Evolutionary conservation across 1,140 invertebrate genomes (phyloP), one percentile per base, ranked within the genome.

Genomic region (Acromyrmex heyeri): DNA sequence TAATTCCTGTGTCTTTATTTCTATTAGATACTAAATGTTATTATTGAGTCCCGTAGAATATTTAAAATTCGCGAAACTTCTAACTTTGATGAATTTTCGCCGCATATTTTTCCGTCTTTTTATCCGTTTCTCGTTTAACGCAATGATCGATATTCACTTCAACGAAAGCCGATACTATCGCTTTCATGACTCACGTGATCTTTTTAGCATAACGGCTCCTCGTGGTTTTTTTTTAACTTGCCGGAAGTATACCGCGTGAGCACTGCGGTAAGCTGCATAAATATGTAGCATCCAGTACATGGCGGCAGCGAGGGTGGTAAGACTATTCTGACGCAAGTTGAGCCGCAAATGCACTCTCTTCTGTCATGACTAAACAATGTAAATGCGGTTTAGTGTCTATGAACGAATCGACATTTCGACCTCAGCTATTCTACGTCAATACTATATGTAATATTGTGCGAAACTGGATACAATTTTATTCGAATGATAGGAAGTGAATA

Each of bases 311-410:
- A 34, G 24, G 27, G 24, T 61, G 14, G 24, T 65, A 73, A 82
- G 67, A 82, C 24, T 73, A 82, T 73, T 82, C 79, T 82, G 79
- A 82, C 67, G 67, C 55, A 73, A 82, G 67, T 82, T 73, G 34
- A 82, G 6, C 38, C 67, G 53, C 24, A 82, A 82, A 73, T 82
- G 67, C 55, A 73, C 34, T 82, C 21, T 34, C 79, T 82, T 82
- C 34, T 82, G 38, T 73, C 79, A 73, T 73, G 67, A 82, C 38
- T 82, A 73, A 82, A 82, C 67, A 82, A 82, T 82, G 55, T 12
- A 61, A 82, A 72, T 72, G 67, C 53, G 53, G 50, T 82, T 59
- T 82, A 73, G 34, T 59, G 59, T 73, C 24, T 50, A 48, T 34
- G 69, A 72, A 38, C 34, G 34, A 83, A 83, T 83, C 79, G 53